phyloP scores from a whole-genome alignment of 2,888 invertebrate genomes.

The Exephanes ischioxanthus region DNA sequence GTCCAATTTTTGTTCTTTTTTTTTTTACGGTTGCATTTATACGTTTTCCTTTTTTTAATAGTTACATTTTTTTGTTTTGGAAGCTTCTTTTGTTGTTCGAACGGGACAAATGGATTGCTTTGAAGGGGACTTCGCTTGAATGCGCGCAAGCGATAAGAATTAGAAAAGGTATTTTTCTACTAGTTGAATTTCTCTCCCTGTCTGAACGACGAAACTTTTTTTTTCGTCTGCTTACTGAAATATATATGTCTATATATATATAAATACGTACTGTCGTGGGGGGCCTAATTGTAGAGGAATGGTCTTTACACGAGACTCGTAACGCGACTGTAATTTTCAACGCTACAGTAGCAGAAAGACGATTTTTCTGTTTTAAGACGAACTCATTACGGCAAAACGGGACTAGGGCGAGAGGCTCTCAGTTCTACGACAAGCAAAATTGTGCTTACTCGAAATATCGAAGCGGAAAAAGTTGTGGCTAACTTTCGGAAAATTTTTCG shows the following conservation, averaged over 20 bases:
- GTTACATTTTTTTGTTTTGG: constrained; percentile 12
- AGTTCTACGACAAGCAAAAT: constrained; percentile 34
- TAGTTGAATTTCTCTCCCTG: constrained; percentile 1
- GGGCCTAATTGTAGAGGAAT: constrained; percentile 40
- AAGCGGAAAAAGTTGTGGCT: constrained; percentile 52
- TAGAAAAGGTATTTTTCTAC: constrained; percentile 41
- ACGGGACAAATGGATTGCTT: constrained; percentile 6
- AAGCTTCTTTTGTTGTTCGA: constrained; percentile 25
- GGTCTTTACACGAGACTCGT: constrained; percentile 48
- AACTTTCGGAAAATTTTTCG: constrained; percentile 46
- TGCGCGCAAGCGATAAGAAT: constrained; percentile 24
- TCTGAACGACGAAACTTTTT: constrained; percentile 3
- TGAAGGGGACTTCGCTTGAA: constrained; percentile 10
- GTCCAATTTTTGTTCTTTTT: background rate
- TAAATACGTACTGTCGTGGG: constrained; percentile 28
- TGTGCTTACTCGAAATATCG: constrained; percentile 48
- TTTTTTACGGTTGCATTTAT: constrained; percentile 5
- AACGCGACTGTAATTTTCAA: constrained; percentile 36
- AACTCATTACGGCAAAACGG: constrained; percentile 9
- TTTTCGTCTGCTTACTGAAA: constrained; percentile 30
- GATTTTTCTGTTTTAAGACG: background rate
- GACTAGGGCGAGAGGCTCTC: background rate
- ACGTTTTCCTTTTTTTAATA: constrained; percentile 8
- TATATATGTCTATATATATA: constrained; percentile 12
- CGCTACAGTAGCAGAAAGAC: constrained; percentile 14